phyloP scores from a whole-genome alignment of 2,113 vertebrate species.

The Corythoichthys haematopterus region DNA sequence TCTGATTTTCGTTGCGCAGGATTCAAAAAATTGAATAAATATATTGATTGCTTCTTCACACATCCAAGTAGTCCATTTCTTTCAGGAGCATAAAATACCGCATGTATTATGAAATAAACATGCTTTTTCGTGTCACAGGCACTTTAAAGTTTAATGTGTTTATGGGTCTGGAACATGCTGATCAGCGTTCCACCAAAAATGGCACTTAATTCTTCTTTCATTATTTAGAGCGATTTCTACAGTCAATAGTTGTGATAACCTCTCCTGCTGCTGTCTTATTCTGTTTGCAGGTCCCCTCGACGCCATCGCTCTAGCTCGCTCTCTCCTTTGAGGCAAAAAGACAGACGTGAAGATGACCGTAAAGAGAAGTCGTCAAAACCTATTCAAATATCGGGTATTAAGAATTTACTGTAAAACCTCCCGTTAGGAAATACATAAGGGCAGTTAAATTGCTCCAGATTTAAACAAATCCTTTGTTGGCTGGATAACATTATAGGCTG shows the following conservation, averaged over 20 bases:
- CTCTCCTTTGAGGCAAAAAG: conserved; percentile 82
- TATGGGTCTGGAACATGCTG: neutral
- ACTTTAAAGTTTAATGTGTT: too few relatives aligned
- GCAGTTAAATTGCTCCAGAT: neutral
- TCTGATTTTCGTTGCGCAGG: too few relatives aligned
- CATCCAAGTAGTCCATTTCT: too few relatives aligned
- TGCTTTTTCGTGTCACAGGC: too few relatives aligned
- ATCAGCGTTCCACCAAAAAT: too few relatives aligned
- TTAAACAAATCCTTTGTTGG: neutral
- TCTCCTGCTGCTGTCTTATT: conserved; percentile 29
- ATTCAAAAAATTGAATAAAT: too few relatives aligned
- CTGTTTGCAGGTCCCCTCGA: conserved; percentile 78
- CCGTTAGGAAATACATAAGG: neutral
- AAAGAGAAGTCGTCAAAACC: conserved; percentile 77
- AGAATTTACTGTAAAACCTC: neutral
- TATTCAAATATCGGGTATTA: conserved; percentile 85
- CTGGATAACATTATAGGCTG: neutral
- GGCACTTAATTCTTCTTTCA: too few relatives aligned
- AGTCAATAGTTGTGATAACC: conserved; percentile 30
- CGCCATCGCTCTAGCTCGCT: conserved; percentile 82
- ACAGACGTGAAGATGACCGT: conserved; percentile 84
- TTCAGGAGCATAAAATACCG: too few relatives aligned
- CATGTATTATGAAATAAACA: too few relatives aligned
- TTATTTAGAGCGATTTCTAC: neutral
- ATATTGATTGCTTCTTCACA: too few relatives aligned